phyloP scores from a whole-genome alignment of 2,113 vertebrate species.

The Alouatta palliata region DNA sequence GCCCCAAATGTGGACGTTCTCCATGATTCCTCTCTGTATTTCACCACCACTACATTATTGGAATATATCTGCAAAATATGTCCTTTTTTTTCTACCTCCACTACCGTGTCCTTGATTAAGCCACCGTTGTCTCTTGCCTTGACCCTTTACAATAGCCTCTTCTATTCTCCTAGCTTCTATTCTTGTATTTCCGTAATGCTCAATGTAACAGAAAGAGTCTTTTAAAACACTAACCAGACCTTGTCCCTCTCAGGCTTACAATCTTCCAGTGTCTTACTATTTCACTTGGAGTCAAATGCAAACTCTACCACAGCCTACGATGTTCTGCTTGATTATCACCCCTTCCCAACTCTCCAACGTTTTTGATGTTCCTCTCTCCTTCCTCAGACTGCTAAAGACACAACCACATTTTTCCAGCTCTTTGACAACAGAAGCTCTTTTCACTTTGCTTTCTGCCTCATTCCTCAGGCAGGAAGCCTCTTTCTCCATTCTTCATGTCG shows the following conservation, averaged over 20 bases:
- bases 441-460: background rate
- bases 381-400: background rate
- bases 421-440: background rate
- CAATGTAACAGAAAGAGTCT: background rate
- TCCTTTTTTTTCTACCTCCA: background rate
- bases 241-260: background rate
- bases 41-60: background rate
- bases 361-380: background rate
- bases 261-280: background rate
- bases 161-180: background rate
- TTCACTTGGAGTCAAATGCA: background rate
- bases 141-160: background rate
- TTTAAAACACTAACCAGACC: background rate
- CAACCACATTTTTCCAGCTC: background rate
- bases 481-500: background rate
- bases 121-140: background rate
- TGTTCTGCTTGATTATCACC: background rate
- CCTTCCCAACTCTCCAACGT: too few species aligned
- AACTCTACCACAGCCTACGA: background rate
- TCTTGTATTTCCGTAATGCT: background rate
- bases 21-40: background rate
- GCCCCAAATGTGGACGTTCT: background rate
- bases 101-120: background rate
- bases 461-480: background rate
- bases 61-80: background rate